A percentile compares a stretch with the other conserved stretches of the same genome.
Conservation (phyloP, 2,888 invertebrate species). For the Toxonevra muliebris region DNA sequence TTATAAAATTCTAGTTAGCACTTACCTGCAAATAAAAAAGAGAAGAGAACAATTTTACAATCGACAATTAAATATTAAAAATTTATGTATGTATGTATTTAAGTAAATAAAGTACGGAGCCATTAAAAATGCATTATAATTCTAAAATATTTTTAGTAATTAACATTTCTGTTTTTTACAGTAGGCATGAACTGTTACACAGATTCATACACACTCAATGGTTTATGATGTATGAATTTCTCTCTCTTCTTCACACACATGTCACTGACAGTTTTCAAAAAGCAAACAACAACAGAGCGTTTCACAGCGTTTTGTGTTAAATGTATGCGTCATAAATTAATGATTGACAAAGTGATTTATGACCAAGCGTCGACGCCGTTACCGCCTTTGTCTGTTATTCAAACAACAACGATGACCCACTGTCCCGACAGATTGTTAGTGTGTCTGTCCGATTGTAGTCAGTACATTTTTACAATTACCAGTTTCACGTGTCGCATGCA, state of each 20-base stretch:
- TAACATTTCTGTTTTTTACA: background rate
- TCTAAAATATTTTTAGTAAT: background rate
- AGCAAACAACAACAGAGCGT: conserved; percentile 15
- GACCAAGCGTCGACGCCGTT: background rate
- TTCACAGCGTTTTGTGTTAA: conserved; percentile 16
- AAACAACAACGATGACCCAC: no score
- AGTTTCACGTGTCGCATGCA: conserved; percentile 10
- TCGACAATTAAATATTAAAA: background rate
- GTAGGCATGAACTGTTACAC: background rate
- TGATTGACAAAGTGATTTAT: conserved; percentile 31
- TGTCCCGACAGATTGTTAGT: no score
- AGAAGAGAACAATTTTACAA: background rate
- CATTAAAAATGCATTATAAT: background rate
- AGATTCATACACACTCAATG: background rate
- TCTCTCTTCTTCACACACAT: background rate
- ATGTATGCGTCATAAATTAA: conserved; percentile 25
- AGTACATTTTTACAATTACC: background rate
- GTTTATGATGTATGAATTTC: background rate
- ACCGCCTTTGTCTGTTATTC: no score
- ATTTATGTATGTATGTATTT: conserved; percentile 4
- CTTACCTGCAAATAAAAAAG: background rate
- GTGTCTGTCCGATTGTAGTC: background rate
- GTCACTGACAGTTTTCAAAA: conserved; percentile 16
- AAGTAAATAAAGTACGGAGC: background rate
- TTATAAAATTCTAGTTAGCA: background rate